phyloP scores from a whole-genome alignment of 2,797 vertebrate species.

The Oceanodroma leucorhoa region DNA sequence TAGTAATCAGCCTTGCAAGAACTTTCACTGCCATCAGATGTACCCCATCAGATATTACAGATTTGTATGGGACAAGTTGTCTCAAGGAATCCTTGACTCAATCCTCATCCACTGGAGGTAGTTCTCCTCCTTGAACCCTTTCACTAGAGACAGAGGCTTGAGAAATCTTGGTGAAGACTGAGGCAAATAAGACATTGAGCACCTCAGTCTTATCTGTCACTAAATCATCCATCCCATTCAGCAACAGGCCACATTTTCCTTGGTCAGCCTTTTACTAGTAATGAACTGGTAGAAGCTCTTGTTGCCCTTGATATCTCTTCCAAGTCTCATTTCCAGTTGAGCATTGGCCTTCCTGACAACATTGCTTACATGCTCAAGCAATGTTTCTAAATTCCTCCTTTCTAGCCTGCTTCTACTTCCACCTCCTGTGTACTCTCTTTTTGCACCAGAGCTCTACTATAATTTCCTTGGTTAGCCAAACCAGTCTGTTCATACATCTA shows the following conservation, averaged over 20 bases:
- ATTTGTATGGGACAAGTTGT: background rate
- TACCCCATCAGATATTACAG: background rate
- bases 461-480: background rate
- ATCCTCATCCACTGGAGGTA: background rate
- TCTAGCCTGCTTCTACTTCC: background rate
- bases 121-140: background rate
- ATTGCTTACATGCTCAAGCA: background rate
- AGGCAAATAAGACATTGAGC: background rate
- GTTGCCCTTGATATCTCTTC: background rate
- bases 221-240: background rate
- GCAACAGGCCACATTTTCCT: background rate
- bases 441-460: background rate
- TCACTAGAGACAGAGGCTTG: background rate
- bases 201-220: background rate
- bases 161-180: background rate
- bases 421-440: background rate
- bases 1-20: background rate
- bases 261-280: background rate
- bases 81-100: background rate
- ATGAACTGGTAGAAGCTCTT: background rate
- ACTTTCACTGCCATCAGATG: background rate
- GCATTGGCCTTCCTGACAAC: background rate
- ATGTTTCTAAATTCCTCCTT: background rate
- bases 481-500: background rate
- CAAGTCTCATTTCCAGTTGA: background rate